Conservation (phyloP, 2,888 invertebrate genomes). For the Lingula anatina region DNA sequence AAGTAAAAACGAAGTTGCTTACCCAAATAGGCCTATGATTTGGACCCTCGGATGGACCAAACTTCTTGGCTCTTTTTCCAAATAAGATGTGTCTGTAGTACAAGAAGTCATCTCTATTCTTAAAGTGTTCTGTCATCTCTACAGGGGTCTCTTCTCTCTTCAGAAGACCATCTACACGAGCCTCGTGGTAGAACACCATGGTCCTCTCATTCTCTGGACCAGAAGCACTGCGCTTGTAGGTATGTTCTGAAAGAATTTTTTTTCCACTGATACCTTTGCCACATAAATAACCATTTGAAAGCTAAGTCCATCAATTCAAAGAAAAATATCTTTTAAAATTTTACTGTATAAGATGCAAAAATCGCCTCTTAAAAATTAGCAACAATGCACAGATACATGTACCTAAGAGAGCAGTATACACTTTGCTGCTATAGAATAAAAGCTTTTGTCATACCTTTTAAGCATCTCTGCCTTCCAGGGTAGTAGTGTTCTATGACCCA, state of each 20-base stretch:
- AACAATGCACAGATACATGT: too few relatives aligned
- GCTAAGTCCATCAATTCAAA: too few relatives aligned
- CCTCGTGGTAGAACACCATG: conserved; percentile 58
- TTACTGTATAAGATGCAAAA: too few relatives aligned
- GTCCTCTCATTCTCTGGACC: conserved; percentile 57
- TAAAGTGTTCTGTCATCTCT: conserved; percentile 49
- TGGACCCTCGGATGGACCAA: conserved; percentile 44
- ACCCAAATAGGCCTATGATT: conserved; percentile 38
- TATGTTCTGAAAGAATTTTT: conserved; percentile 34
- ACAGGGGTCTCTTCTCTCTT: conserved; percentile 46
- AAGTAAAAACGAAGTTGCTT: too few relatives aligned
- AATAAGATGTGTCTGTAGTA: conserved; percentile 47
- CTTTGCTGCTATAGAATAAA: too few relatives aligned
- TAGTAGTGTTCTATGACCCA: conserved; percentile 47
- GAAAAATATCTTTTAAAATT: too few relatives aligned
- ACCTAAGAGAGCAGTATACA: too few relatives aligned
- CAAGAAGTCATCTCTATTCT: conserved; percentile 46
- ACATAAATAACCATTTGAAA: too few relatives aligned
- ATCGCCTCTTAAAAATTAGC: too few relatives aligned
- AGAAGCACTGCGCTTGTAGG: conserved; percentile 40
- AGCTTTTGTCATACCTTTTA: conserved; percentile 51
- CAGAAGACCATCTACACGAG: conserved; percentile 68
- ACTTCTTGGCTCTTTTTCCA: conserved; percentile 45
- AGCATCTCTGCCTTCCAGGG: conserved; percentile 38
- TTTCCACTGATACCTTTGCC: background rate